A percentile compares a stretch with the other conserved stretches of the same genome.
These are phyloP conservation scores for Scytalopus superciliaris DNA, from an alignment of 2,113 vertebrate genomes.

Conservation along the genomic window DNA sequence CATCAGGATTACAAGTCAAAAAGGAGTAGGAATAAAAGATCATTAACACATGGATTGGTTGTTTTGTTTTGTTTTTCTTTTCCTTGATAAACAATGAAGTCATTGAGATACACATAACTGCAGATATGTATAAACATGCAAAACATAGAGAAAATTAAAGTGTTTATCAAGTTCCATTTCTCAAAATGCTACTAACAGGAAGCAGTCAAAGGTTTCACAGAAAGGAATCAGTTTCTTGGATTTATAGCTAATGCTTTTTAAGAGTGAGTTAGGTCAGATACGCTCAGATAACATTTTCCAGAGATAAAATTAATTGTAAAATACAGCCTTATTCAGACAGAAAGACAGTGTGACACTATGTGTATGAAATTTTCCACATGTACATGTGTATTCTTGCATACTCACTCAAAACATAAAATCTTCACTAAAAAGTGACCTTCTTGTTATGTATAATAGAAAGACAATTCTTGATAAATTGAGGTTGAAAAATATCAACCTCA, in stretches of 20 bases:
- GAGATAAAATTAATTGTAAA: neutral
- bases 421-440: neutral
- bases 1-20: neutral
- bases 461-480: neutral
- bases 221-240: neutral
- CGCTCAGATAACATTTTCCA: neutral
- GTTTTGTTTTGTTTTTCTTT: neutral
- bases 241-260: neutral
- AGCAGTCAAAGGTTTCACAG: neutral
- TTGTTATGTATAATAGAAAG: neutral
- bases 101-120: neutral
- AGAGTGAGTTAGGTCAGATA: neutral
- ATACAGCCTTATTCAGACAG: neutral
- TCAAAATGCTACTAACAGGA: neutral
- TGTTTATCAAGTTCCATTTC: neutral
- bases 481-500: neutral
- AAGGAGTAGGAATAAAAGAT: neutral
- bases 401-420: neutral
- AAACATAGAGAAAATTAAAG: neutral
- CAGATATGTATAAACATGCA: neutral
- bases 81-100: neutral
- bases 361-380: neutral
- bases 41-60: neutral
- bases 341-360: neutral
- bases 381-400: neutral